Percentiles rank a stretch among this genome's conserved stretches.
Evolutionary conservation across 2,888 invertebrate genomes (phyloP).

Genomic region (Polia nebulosa): DNA sequence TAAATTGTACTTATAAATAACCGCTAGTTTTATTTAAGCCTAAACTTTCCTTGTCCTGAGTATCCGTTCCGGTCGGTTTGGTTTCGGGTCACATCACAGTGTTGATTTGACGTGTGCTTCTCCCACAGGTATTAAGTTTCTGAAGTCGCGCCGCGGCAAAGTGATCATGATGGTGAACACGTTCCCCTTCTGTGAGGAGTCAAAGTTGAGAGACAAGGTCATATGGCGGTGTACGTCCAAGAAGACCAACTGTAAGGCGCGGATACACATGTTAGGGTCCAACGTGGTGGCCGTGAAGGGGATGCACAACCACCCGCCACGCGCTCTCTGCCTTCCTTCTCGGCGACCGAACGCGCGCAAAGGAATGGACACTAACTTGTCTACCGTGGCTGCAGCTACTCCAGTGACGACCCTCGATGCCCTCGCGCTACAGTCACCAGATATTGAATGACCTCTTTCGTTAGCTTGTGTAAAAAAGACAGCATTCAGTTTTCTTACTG

Average conservation of each 20-base stretch:
- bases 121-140: constrained; percentile 88
- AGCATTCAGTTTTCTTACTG: constrained; percentile 34
- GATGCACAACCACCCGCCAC: constrained; percentile 89
- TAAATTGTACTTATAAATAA: constrained; percentile 90
- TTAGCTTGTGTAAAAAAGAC: constrained; percentile 14
- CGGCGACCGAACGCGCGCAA: constrained; percentile 73
- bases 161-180: constrained; percentile 91
- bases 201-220: constrained; percentile 88
- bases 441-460: constrained; percentile 64
- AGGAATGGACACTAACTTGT: constrained; percentile 61
- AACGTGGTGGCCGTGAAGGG: constrained; percentile 89
- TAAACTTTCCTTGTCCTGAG: constrained; percentile 32
- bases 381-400: constrained; percentile 38
- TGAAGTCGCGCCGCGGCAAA: constrained; percentile 89
- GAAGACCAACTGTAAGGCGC: constrained; percentile 89
- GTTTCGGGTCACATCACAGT: constrained; percentile 32
- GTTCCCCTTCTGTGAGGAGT: constrained; percentile 90
- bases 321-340: constrained; percentile 77
- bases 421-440: constrained; percentile 64
- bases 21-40: constrained; percentile 84
- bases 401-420: constrained; percentile 59
- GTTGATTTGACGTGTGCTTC: constrained; percentile 77
- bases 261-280: constrained; percentile 88
- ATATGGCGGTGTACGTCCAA: constrained; percentile 90
- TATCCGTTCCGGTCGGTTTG: constrained; percentile 34